Evolutionary conservation across 2,797 vertebrate species (phyloP), one percentile per base, ranked within the genome.

Genomic region (Myotis myotis): DNA sequence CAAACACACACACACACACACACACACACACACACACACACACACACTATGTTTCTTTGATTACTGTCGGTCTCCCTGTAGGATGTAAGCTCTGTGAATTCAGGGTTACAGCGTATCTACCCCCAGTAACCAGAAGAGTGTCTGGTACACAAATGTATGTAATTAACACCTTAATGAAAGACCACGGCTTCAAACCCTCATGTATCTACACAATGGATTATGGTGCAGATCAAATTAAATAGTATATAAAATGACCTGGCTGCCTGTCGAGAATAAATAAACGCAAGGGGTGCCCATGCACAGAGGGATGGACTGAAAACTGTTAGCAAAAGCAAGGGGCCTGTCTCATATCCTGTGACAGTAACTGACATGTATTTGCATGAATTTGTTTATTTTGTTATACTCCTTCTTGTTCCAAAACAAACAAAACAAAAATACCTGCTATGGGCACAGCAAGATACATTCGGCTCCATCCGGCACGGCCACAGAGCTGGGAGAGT

Each of bases 1-100:
- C n/a, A n/a, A n/a, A n/a, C n/a, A n/a, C n/a, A n/a, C 5, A 2
- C 0, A 11, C 6, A 23, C 6, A 11, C 7, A 11, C 10, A 11
- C 44, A 44, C 44, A 44, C 44, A 44, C 44, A 44, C 44, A 47
- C 44, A 47, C 44, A 47, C 44, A 47, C 44, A 47, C 11, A 47
- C 44, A 1, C 49, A 13, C 19, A 3, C 44, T 92, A 25, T 44
- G 41, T 44, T 60, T 62, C 16, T 41, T 53, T 53, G 33, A 8
- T 33, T 60, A 22, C 2, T 28, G n/a, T 20, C 38, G 36, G 13
- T 8, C n/a, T 84, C 72, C 41, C 47, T 11, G 44, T 9, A 13
- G 5, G 57, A 49, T 53, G 15, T 15, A 47, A 72, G 17, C 16
- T n/a, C 49, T 10, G 6, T n/a, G 68, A 78, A 5, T 72, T 80